phyloP scores from a whole-genome alignment of 2,888 invertebrate species.

The Meliscaeva auricollis region DNA sequence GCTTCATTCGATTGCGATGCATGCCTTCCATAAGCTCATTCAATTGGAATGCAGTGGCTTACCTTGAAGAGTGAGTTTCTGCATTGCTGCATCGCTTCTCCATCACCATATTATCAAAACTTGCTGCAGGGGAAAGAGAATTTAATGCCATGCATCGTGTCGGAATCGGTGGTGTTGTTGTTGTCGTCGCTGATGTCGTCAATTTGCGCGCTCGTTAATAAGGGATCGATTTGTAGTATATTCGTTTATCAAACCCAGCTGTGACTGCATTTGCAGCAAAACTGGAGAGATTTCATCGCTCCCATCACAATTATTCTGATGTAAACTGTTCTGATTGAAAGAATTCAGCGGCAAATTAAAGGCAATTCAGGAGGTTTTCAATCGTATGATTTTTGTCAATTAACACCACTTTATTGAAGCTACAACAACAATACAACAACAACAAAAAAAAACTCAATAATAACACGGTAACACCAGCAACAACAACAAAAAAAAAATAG shows the following conservation, averaged over 20 bases:
- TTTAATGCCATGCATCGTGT: no score
- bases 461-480: no score
- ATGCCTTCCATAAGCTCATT: constrained; percentile 35
- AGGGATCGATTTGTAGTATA: neutral
- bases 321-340: constrained; percentile 32
- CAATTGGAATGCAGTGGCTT: constrained; percentile 44
- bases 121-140: neutral
- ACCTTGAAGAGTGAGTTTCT: constrained; percentile 27
- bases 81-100: constrained; percentile 33
- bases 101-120: neutral
- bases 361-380: constrained; percentile 42
- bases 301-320: neutral
- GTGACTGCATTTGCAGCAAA: neutral
- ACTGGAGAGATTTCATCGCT: neutral
- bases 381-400: constrained; percentile 57
- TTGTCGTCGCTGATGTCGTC: neutral
- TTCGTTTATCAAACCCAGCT: constrained; percentile 15
- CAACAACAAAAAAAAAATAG: constrained; percentile 1
- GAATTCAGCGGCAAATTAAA: constrained; percentile 51
- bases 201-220: neutral
- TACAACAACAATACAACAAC: neutral
- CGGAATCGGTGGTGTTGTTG: no score
- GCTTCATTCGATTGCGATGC: constrained; percentile 38
- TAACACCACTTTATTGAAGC: constrained; percentile 19
- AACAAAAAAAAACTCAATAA: constrained; percentile 1